Base-by-base conservation (phyloP, 2,113 vertebrate species). In the Anas platyrhynchos region DNA sequence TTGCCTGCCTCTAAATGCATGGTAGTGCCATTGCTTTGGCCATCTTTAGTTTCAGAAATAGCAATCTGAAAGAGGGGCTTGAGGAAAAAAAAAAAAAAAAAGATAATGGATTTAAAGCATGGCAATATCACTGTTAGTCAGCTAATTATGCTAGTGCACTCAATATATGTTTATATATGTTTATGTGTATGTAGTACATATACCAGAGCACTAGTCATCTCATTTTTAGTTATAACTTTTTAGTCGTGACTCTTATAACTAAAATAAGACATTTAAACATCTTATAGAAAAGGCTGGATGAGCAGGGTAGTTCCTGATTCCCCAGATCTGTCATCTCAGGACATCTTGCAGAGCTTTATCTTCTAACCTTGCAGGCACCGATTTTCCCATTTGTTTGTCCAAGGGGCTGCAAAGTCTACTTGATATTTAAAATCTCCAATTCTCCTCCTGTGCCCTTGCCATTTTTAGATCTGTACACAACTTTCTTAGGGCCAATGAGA, bases 261-360 rank as follows among this genome's bases (percentile, higher is more conserved):
- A 36, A 83, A 86, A 73, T 16, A 54, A 83, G 32, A 65, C 7
- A 23, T 77, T 83, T 43, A 62, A 56, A 31, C 32, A 31, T 32
- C n/a, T 69, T 66, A 26, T 5, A 54, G 38, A 66, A 80, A 83
- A 86, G 17, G 16, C 8, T 25, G 21, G 14, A 14, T 38, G 25
- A 61, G 10, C 1, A 0, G 3, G 1, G 0, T 48, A 66, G 69
- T 81, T 78, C 26, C 29, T 34, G 43, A 11, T 41, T 88, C 38
- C 38, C 13, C 38, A 50, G 3, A 17, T 38, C 16, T 68, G 27
- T 83, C 36, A 32, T 32, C 21, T 72, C 0, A 0, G 22, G 21
- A 61, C 32, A 41, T 7, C 34, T 27, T 56, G 22, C 5, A 29
- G 48, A 81, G 34, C 65, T 69, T 9, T 73, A 73, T 56, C 43